Conservation (phyloP, 2,113 vertebrate genomes). For the Oreocharis arfaki region DNA sequence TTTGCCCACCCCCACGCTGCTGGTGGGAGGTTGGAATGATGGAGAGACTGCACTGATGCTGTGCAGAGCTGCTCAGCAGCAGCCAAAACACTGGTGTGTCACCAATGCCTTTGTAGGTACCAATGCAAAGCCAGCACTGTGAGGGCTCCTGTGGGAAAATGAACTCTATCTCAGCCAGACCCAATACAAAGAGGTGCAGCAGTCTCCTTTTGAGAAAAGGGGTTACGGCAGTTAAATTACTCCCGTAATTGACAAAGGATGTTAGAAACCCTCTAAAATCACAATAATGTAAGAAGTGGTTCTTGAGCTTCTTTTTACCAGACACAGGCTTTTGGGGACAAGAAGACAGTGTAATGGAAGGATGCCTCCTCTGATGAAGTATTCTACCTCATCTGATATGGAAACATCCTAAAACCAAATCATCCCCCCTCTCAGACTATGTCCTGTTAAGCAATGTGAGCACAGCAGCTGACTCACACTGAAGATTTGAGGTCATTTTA, state of each 20-base stretch:
- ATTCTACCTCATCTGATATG: background rate
- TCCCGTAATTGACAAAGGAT: background rate
- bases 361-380: background rate
- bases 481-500: background rate
- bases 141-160: background rate
- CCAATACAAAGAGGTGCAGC: background rate
- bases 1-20: too few relatives aligned
- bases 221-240: background rate
- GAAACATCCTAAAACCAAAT: background rate
- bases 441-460: background rate
- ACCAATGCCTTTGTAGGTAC: background rate
- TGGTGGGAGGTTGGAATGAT: background rate
- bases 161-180: background rate
- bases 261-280: background rate
- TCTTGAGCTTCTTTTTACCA: background rate
- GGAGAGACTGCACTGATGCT: background rate
- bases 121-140: background rate
- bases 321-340: background rate
- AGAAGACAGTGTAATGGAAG: background rate
- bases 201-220: background rate
- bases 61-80: background rate
- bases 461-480: background rate
- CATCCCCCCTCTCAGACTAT: background rate
- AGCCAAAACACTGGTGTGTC: background rate
- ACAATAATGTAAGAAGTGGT: background rate